phyloP scores from a whole-genome alignment of 2,888 invertebrate genomes.

The Erebia epiphron region DNA sequence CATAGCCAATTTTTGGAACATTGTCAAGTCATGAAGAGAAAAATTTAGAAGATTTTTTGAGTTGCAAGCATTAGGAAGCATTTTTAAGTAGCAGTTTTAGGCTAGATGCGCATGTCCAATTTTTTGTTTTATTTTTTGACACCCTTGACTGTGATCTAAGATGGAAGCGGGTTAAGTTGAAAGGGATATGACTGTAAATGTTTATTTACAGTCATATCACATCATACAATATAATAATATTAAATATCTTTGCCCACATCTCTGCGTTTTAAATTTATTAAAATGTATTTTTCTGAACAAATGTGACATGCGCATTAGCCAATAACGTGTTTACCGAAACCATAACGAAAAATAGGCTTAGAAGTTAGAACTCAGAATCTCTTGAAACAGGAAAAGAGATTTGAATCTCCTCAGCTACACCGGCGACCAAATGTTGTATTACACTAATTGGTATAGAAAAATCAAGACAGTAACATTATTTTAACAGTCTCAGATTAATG shows the following conservation, averaged over 20 bases:
- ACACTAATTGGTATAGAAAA: neutral
- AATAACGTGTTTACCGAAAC: conserved; percentile 29
- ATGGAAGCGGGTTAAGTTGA: no score
- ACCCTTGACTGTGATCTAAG: no score
- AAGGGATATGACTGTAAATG: neutral
- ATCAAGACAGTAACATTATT: no score
- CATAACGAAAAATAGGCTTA: conserved; percentile 25
- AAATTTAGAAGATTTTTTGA: conserved; percentile 25
- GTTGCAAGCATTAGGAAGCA: conserved; percentile 56
- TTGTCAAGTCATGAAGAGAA: conserved; percentile 7
- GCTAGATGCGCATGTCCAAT: conserved; percentile 7
- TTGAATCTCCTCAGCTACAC: neutral
- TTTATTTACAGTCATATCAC: no score
- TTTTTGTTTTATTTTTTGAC: neutral
- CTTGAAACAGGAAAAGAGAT: conserved; percentile 1
- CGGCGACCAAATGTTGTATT: neutral
- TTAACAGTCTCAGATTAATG: no score
- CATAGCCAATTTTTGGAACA: conserved; percentile 22
- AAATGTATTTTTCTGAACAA: neutral
- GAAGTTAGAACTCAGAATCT: conserved; percentile 3
- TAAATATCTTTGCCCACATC: no score
- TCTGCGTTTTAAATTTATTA: no score
- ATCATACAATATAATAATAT: no score
- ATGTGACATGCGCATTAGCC: neutral
- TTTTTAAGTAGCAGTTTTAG: conserved; percentile 52